phyloP scores from a whole-genome alignment of 2,113 vertebrate genomes.

The Antigone vipio region DNA sequence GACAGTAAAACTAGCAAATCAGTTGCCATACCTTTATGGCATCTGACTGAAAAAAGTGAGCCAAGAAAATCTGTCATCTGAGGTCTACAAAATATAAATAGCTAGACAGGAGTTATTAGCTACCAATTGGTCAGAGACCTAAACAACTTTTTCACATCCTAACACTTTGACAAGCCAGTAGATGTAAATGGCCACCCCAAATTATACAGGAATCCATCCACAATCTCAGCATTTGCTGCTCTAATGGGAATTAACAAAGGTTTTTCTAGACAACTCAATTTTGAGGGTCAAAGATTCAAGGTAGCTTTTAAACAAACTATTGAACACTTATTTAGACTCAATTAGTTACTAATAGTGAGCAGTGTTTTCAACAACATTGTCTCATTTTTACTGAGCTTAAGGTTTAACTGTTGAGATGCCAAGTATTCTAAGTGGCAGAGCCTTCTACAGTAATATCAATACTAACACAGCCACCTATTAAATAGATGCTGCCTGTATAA shows the following conservation, averaged over 20 bases:
- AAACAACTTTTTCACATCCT: neutral
- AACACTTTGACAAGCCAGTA: neutral
- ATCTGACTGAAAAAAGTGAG: neutral
- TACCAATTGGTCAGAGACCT: neutral
- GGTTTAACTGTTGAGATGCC: neutral
- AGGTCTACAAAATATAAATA: neutral
- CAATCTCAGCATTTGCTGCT: neutral
- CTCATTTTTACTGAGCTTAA: neutral
- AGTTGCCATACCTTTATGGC: neutral
- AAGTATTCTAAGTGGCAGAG: neutral
- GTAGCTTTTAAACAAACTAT: neutral
- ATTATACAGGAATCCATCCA: neutral
- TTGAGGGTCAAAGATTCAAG: neutral
- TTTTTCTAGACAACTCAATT: neutral
- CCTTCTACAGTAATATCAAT: neutral
- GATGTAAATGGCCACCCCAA: neutral
- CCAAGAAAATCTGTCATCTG: neutral
- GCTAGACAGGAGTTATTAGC: neutral
- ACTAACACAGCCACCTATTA: neutral
- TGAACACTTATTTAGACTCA: neutral
- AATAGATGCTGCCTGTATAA: neutral
- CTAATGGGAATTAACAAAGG: neutral
- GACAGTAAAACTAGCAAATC: neutral
- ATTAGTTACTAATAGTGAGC: neutral
- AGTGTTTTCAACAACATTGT: neutral